Conservation (phyloP, 2,113 vertebrate species). For the Arizona elegans region DNA sequence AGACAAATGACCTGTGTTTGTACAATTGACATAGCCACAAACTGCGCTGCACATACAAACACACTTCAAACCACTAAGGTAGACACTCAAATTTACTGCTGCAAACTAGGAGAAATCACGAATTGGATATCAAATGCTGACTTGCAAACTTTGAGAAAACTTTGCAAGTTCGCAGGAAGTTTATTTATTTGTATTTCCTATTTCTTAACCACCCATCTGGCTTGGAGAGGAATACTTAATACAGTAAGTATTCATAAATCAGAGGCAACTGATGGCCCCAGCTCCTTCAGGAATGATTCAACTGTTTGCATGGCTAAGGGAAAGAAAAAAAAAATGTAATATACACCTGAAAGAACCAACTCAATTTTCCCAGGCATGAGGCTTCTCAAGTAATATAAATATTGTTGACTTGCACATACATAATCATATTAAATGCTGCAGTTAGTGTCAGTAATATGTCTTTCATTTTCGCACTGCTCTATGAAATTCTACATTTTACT, state of each 20-base stretch:
- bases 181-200: neutral
- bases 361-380: slow-evolving; percentile 18
- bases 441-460: slow-evolving; percentile 22
- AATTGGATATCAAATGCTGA: neutral
- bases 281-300: neutral
- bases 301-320: neutral
- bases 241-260: neutral
- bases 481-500: slow-evolving; percentile 9
- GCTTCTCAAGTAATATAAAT: slow-evolving; percentile 50
- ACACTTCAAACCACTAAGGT: neutral
- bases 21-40: neutral
- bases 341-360: neutral
- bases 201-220: neutral
- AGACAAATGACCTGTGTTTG: neutral
- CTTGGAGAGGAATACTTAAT: neutral
- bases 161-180: neutral
- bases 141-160: neutral
- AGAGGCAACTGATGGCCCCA: neutral
- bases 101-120: neutral
- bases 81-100: neutral
- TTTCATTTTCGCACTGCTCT: slow-evolving; percentile 37
- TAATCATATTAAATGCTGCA: slow-evolving; percentile 54
- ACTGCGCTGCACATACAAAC: neutral
- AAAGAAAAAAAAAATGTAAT: neutral
- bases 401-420: slow-evolving; percentile 41